phyloP scores from a whole-genome alignment of 2,888 invertebrate genomes.

The Oxytorus armatus region DNA sequence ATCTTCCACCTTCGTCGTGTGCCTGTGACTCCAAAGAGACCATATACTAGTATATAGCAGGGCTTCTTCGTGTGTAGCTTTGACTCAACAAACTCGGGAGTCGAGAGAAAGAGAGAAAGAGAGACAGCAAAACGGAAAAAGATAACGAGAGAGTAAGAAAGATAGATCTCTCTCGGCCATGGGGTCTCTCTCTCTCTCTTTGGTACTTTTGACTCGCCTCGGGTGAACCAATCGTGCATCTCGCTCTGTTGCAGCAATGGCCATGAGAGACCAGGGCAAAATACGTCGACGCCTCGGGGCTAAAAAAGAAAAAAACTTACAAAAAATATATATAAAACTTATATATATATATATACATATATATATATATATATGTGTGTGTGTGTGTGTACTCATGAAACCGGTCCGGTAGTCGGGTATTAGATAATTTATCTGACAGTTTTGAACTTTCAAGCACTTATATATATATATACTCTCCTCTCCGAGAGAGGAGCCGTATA shows the following conservation, averaged over 20 bases:
- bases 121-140: no score
- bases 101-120: constrained; percentile 16
- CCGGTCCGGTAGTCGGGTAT: constrained; percentile 75
- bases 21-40: not conserved
- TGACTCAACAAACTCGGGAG: constrained; percentile 16
- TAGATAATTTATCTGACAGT: constrained; percentile 77
- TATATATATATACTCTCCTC: constrained; percentile 41
- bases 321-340: no score
- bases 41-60: not conserved
- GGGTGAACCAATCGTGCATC: constrained; percentile 47
- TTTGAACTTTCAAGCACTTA: constrained; percentile 72
- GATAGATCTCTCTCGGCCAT: constrained; percentile 32
- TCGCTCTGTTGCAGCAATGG: constrained; percentile 49
- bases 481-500: constrained; percentile 50
- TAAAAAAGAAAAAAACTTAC: constrained; percentile 18
- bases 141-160: constrained; percentile 1
- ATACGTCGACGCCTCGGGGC: constrained; percentile 66
- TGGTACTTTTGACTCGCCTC: constrained; percentile 41
- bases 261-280: constrained; percentile 60
- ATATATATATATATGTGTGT: constrained; percentile 1
- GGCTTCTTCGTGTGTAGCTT: not conserved
- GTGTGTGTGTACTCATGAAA: constrained; percentile 62
- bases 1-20: constrained; percentile 32
- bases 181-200: constrained; percentile 29
- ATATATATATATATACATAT: constrained; percentile 2